Conservation (phyloP, 2,113 vertebrate genomes). For the Athene noctua region DNA sequence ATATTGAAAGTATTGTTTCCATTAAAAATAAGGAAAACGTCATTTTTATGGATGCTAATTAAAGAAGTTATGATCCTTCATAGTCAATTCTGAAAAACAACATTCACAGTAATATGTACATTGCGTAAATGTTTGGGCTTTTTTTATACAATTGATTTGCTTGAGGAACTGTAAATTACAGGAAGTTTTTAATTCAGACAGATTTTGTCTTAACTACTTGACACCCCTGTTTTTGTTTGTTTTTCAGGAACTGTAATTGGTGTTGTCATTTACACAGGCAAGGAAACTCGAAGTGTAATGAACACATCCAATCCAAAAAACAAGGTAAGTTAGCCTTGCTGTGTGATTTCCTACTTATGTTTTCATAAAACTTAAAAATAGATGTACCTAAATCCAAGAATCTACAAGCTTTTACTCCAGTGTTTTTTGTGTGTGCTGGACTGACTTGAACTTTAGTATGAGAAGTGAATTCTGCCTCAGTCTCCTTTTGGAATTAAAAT, state of each 20-base stretch:
- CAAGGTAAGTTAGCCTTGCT: slow-evolving; percentile 80
- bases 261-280: slow-evolving; percentile 98
- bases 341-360: not conserved
- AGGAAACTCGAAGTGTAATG: slow-evolving; percentile 95
- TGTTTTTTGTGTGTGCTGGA: not conserved
- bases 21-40: not conserved
- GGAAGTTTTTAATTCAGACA: slow-evolving; percentile 16
- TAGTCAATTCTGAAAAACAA: not conserved
- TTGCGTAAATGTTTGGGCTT: not conserved
- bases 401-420: not conserved
- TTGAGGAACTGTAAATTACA: not conserved
- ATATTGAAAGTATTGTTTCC: not conserved
- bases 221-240: not conserved
- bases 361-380: not conserved
- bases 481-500: not conserved
- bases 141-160: not conserved
- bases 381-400: not conserved
- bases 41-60: not conserved
- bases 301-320: slow-evolving; percentile 97
- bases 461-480: not conserved
- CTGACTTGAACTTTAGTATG: not conserved
- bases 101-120: not conserved
- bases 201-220: not conserved
- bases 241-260: slow-evolving; percentile 95
- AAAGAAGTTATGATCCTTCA: not conserved